Percentiles rank a stretch among this genome's conserved stretches.
phyloP scores from a whole-genome alignment of 1,140 invertebrate species.

The Mizuhopecten yessoensis region DNA sequence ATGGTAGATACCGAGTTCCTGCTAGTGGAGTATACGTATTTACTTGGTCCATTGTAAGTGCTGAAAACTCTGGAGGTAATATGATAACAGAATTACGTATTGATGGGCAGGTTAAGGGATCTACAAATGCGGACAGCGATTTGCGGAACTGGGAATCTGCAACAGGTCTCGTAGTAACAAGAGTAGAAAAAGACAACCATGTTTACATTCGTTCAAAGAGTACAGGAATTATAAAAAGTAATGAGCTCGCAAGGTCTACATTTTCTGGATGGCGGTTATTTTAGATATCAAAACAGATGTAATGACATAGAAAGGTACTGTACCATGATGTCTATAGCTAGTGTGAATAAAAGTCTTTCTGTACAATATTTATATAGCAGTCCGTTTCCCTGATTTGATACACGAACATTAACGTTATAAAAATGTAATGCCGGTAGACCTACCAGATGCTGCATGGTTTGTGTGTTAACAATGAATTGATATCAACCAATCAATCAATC shows the following conservation, averaged over 20 bases:
- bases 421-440: too few relatives aligned
- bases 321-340: too few relatives aligned
- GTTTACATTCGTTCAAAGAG: not conserved
- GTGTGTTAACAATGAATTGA: too few relatives aligned
- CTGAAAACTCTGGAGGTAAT: not conserved
- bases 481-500: too few relatives aligned
- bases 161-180: not conserved
- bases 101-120: not conserved
- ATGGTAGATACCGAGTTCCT: not conserved
- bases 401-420: too few relatives aligned
- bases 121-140: not conserved
- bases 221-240: not conserved
- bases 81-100: not conserved
- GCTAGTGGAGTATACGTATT: not conserved
- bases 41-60: not conserved
- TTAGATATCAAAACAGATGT: too few relatives aligned
- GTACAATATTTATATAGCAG: too few relatives aligned
- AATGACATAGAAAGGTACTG: too few relatives aligned
- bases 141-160: not conserved
- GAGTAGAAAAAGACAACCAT: not conserved
- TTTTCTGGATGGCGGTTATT: not conserved
- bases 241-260: not conserved
- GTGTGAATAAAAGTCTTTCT: too few relatives aligned
- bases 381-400: too few relatives aligned
- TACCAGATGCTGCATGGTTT: too few relatives aligned